Evolutionary conservation across 2,888 invertebrate genomes (phyloP).

Genomic region (Tigriopus californicus): DNA sequence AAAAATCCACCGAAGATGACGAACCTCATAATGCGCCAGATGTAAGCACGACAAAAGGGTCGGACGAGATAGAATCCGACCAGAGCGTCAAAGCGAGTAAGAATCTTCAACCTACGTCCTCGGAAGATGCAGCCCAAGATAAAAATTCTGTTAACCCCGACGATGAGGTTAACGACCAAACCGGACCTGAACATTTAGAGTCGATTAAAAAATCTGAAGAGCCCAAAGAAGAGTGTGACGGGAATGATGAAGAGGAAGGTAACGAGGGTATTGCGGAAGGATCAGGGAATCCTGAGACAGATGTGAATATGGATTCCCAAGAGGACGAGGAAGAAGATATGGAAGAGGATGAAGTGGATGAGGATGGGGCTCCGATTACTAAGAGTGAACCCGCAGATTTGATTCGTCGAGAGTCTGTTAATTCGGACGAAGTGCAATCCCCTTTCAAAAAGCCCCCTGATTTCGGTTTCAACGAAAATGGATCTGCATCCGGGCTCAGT

Average conservation of each 20-base stretch:
- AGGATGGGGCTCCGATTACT: background rate
- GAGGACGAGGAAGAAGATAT: background rate
- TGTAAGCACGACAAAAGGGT: too few relatives aligned
- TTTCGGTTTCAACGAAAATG: background rate
- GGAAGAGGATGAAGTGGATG: background rate
- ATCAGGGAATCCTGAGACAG: background rate
- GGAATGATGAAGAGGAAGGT: background rate
- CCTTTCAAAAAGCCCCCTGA: background rate
- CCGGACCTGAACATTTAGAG: background rate
- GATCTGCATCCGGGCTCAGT: background rate
- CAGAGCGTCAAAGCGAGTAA: too few relatives aligned
- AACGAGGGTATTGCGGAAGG: background rate
- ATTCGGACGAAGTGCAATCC: background rate
- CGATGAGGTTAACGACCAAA: background rate
- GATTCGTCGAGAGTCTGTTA: background rate
- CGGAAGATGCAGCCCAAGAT: too few relatives aligned
- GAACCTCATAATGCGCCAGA: too few relatives aligned
- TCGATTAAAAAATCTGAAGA: background rate
- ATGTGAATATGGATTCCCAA: background rate
- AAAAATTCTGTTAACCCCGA: too few relatives aligned
- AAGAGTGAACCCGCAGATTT: background rate
- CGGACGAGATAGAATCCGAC: too few relatives aligned
- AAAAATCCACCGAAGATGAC: too few relatives aligned
- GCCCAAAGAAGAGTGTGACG: background rate
- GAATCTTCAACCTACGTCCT: too few relatives aligned